A percentile compares a stretch with the other conserved stretches of the same genome.
These are phyloP conservation scores for Petaurus breviceps DNA, from an alignment of 2,113 vertebrate species.

Conservation along the genomic window DNA sequence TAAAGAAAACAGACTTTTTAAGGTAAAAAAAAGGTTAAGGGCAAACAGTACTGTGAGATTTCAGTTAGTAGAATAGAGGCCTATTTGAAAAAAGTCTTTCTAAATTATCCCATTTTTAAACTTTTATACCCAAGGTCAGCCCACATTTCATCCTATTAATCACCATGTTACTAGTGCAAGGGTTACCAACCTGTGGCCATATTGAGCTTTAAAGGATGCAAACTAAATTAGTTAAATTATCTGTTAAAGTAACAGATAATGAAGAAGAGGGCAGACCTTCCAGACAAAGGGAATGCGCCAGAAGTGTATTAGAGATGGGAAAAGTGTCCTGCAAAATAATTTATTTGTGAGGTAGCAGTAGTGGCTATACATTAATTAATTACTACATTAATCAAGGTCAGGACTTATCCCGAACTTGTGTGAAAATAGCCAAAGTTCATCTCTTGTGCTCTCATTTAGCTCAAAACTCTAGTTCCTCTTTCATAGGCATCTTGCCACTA, in stretches of 20 bases:
- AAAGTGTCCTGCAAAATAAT: background rate
- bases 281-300: background rate
- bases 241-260: no score
- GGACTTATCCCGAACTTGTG: background rate
- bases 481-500: background rate
- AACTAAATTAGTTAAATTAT: no score
- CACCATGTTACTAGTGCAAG: background rate
- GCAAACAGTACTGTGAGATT: slow-evolving; percentile 54
- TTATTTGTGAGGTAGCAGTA: background rate
- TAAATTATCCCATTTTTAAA: slow-evolving; percentile 40
- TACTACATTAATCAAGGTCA: slow-evolving; percentile 12
- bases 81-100: slow-evolving; percentile 61
- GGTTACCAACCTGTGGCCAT: slow-evolving; percentile 9
- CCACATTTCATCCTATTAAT: slow-evolving; percentile 45
- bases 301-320: background rate
- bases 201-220: background rate
- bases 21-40: slow-evolving; percentile 54
- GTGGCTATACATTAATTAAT: background rate
- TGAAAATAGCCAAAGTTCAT: slow-evolving; percentile 12
- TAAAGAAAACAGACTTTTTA: slow-evolving; percentile 63
- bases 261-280: background rate
- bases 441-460: slow-evolving; percentile 15
- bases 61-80: slow-evolving; percentile 60
- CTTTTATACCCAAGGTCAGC: background rate
- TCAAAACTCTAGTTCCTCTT: slow-evolving; percentile 10